Evolutionary conservation across 2,113 vertebrate species (phyloP).

Genomic region (Monopterus albus): DNA sequence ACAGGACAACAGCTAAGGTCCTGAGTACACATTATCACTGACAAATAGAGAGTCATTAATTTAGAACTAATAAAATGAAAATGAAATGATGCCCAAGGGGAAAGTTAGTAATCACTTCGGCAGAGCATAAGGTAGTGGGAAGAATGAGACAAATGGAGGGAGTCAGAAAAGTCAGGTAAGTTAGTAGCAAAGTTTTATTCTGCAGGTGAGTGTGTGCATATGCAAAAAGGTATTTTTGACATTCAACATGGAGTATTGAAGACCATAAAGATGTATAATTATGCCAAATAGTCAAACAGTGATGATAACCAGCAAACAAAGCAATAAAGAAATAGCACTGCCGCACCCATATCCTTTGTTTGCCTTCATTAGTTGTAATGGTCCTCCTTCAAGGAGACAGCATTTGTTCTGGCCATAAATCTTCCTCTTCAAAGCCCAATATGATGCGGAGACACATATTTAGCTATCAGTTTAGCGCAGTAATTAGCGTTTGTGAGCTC

Average conservation of each 20-base stretch:
- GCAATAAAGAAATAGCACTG: conserved; percentile 24
- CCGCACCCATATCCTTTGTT: conserved; percentile 31
- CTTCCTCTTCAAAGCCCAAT: conserved; percentile 58
- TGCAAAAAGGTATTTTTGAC: neutral
- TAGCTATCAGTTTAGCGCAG: conserved; percentile 66
- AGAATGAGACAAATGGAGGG: conserved; percentile 6
- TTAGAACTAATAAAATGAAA: conserved; percentile 68
- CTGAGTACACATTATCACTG: conserved; percentile 22
- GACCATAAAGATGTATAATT: conserved; percentile 24
- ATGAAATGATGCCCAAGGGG: conserved; percentile 44
- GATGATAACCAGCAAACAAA: conserved; percentile 37
- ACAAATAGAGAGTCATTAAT: conserved; percentile 49
- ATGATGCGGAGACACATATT: conserved; percentile 61
- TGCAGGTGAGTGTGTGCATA: neutral
- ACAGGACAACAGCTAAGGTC: conserved; percentile 45
- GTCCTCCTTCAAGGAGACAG: conserved; percentile 37
- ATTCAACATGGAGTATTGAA: neutral
- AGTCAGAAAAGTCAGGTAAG: conserved; percentile 14
- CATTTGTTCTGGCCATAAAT: conserved; percentile 54
- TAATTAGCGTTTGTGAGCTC: conserved; percentile 63
- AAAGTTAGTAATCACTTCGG: conserved; percentile 13
- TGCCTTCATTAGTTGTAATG: conserved; percentile 44
- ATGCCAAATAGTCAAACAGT: conserved; percentile 6
- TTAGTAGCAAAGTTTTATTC: conserved; percentile 11
- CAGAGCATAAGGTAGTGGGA: conserved; percentile 18